Conservation (phyloP, 1,140 invertebrate genomes). For the Stegodyphus mimosarum region DNA sequence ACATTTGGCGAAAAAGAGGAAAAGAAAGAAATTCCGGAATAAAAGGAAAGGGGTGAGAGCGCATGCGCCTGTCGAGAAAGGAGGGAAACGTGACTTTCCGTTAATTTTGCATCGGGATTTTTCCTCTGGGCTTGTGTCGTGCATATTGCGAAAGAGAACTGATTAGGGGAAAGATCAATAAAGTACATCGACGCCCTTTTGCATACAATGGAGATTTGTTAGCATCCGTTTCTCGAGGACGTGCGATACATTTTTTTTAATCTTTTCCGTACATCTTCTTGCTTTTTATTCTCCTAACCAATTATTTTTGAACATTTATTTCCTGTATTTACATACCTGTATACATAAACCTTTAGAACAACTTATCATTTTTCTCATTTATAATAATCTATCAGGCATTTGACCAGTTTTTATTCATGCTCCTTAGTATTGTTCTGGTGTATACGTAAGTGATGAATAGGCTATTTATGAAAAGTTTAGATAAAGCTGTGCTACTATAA, state of each 20-base stretch:
- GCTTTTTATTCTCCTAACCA: background rate
- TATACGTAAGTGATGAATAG: too few species aligned
- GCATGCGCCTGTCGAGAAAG: conserved; percentile 4
- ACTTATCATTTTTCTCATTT: too few species aligned
- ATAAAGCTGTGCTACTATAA: too few species aligned
- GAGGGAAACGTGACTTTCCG: conserved; percentile 47
- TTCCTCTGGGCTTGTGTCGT: conserved; percentile 52
- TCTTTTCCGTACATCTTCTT: background rate
- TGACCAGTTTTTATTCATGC: too few species aligned
- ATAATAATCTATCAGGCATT: too few species aligned
- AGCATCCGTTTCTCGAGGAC: background rate
- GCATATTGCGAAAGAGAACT: conserved; percentile 54
- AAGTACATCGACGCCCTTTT: conserved; percentile 25
- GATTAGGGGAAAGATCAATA: conserved; percentile 51
- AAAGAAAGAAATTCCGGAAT: conserved; percentile 15
- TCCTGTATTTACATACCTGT: too few species aligned
- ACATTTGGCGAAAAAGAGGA: background rate
- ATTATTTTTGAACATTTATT: background rate
- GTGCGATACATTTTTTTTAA: background rate
- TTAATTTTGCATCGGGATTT: conserved; percentile 47
- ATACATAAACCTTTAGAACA: too few species aligned
- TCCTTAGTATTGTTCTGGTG: too few species aligned
- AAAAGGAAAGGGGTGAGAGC: conserved; percentile 32
- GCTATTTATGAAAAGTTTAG: too few species aligned
- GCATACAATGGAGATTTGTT: conserved; percentile 40